A percentile compares a stretch with the other conserved stretches of the same genome.
These are phyloP conservation scores for Atherinomorus stipes DNA, from an alignment of 2,113 vertebrate genomes.

Conservation along the genomic window DNA sequence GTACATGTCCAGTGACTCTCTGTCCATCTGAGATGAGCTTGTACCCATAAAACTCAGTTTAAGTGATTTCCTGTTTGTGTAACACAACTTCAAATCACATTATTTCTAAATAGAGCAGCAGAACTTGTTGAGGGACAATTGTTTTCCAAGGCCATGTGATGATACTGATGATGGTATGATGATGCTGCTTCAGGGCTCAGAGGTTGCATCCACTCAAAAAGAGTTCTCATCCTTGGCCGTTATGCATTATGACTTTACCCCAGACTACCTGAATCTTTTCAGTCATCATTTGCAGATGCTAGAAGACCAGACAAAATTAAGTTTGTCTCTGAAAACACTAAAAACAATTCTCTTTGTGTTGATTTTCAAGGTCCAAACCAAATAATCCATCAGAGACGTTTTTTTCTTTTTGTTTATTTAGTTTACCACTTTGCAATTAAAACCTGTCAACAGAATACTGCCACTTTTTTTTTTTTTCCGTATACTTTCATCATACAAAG, in stretches of 20 bases:
- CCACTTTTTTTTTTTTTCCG: background rate
- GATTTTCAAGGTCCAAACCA: too few relatives aligned
- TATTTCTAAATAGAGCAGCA: background rate
- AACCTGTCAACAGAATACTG: background rate
- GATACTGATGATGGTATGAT: too few relatives aligned
- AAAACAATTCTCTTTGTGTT: too few relatives aligned
- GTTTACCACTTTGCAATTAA: background rate
- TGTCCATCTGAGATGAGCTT: background rate
- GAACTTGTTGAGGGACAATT: too few relatives aligned
- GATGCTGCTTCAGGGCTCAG: too few relatives aligned
- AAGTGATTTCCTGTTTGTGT: background rate
- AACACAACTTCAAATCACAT: background rate
- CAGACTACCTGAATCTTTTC: background rate
- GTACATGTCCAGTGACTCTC: background rate
- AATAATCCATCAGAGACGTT: too few relatives aligned
- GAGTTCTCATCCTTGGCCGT: too few relatives aligned
- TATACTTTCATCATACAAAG: conserved; percentile 2
- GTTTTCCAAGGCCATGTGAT: too few relatives aligned
- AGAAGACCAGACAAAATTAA: too few relatives aligned
- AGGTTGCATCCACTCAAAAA: background rate
- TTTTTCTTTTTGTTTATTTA: background rate
- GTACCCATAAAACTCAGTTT: background rate
- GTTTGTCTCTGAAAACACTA: too few relatives aligned
- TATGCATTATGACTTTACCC: background rate
- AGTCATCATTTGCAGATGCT: too few relatives aligned